Base-by-base conservation (phyloP, 2,888 invertebrate genomes). In the Himalopsyche tibetana region DNA sequence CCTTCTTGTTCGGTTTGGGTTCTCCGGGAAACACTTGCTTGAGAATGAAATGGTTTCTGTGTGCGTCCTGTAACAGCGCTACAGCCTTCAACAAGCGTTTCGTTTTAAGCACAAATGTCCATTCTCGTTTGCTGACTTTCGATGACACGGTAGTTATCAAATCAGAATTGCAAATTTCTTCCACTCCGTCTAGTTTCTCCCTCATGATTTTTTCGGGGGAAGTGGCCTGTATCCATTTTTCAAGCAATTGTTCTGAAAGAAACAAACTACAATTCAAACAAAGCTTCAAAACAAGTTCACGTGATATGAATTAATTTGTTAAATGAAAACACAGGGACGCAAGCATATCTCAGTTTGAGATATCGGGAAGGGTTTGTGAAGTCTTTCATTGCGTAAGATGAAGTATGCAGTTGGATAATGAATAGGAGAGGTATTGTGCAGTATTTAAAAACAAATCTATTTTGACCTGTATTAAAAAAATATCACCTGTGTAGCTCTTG, bases 31-130 rank as follows among this genome's bases (percentile, higher is more conserved):
- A 90, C 19, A 93, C 93, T 89, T 93, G 93, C 88, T 94, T 93
- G 63, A 96, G 92, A 84, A 93, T 92, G 90, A 96, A 96, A 90
- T 96, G 95, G 89, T 94, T 94, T 82, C 96, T 92, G 90, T 95
- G 94, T 0, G 95, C 94, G 90, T 96, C 96, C 90, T 96, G 95
- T n/a, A 96, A 91, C 12, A 96, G 91, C 2, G 95, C 95, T 19
- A 96, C 94, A 0, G 95, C 94, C 89, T 93, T 93, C 40, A 96
- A 90, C 12, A 92, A 91, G 85, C 92, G 91, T 89, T 92, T 91
- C 0, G 94, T 93, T 88, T 92, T 92, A 81, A 95, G 88, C n/a
- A 91, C 91, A 89, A 95, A 95, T 9, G 92, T 92, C 95, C 95
- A 95, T 88, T 94, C 93, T 19, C 94, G 93, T 88, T 92, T 92